These are phyloP conservation scores for Drosophila subpulchrella DNA, from an alignment of 1,140 invertebrate genomes.

Conservation along the genomic window DNA sequence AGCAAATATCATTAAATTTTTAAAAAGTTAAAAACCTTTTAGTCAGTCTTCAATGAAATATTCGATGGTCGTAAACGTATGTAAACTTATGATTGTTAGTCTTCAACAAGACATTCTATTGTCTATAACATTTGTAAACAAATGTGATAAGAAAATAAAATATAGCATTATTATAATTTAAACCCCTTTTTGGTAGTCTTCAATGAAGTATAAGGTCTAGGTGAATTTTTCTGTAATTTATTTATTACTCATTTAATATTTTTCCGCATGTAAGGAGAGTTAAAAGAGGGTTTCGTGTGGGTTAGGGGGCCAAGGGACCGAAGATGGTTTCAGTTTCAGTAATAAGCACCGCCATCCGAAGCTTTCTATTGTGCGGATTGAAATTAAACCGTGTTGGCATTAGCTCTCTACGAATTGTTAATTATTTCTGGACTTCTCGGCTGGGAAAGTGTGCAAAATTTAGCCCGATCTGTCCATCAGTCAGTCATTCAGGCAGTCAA, in stretches of 20 bases:
- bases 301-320: conserved; percentile 15
- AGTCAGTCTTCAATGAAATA: too few relatives aligned
- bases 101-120: too few relatives aligned
- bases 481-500: conserved; percentile 48
- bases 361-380: conserved; percentile 71
- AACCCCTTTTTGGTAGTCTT: too few relatives aligned
- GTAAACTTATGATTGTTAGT: too few relatives aligned
- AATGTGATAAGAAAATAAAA: too few relatives aligned
- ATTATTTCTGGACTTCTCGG: conserved; percentile 60
- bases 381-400: conserved; percentile 81
- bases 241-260: background rate
- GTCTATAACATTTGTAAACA: too few relatives aligned
- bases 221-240: background rate
- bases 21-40: too few relatives aligned
- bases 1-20: too few relatives aligned
- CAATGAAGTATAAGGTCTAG: too few relatives aligned
- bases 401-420: conserved; percentile 63
- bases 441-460: conserved; percentile 75
- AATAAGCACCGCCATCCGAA: conserved; percentile 53
- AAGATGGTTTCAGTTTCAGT: conserved; percentile 37
- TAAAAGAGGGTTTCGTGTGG: conserved; percentile 1
- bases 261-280: conserved; percentile 10
- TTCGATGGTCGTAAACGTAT: too few relatives aligned
- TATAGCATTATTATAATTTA: too few relatives aligned
- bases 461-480: conserved; percentile 33